Evolutionary conservation across 2,888 invertebrate genomes (phyloP), one percentile per base, ranked within the genome.

Genomic region (Enoplolaimus lenunculus): DNA sequence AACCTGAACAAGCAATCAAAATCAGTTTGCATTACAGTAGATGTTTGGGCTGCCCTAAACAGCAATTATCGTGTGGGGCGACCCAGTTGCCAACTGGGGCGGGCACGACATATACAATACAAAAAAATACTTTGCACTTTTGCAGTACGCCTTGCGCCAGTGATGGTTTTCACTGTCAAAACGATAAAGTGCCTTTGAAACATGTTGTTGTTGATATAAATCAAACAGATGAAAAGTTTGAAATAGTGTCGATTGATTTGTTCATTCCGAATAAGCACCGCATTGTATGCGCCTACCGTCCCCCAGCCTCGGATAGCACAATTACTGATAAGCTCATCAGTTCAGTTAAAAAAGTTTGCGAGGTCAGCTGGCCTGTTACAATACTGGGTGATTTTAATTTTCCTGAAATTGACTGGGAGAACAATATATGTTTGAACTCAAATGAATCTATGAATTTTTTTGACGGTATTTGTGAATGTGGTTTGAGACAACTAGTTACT

Each of bases 211-310:
- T n/a, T n/a, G n/a, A n/a, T n/a, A n/a, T n/a, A n/a, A n/a, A n/a
- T n/a, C n/a, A n/a, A n/a, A n/a, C n/a, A n/a, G n/a, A n/a, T n/a
- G n/a, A n/a, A n/a, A n/a, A n/a, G n/a, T n/a, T 57, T 16, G 57
- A 57, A 57, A 57, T 57, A 21, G 16, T 57, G 16, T 57, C 57
- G 16, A n/a, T 57, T 57, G 57, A 57, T 57, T 16, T 57, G 57
- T 57, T 57, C n/a, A 57, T 57, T 57, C 57, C 57, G 57, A 21
- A 57, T n/a, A 57, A 57, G 57, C 57, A 57, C n/a, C 16, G 57
- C 16, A 16, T 57, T n/a, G 57, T 57, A 21, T 57, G 57, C 57
- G 57, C n/a, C n/a, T 57, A 57, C n/a, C 57, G 57, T 21, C 57
- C 57, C n/a, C 57, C 57, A 57, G 16, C 16, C 16, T 21, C 16